These are phyloP conservation scores for Corvus moneduloides DNA, from an alignment of 2,113 vertebrate genomes.

Conservation along the genomic window DNA sequence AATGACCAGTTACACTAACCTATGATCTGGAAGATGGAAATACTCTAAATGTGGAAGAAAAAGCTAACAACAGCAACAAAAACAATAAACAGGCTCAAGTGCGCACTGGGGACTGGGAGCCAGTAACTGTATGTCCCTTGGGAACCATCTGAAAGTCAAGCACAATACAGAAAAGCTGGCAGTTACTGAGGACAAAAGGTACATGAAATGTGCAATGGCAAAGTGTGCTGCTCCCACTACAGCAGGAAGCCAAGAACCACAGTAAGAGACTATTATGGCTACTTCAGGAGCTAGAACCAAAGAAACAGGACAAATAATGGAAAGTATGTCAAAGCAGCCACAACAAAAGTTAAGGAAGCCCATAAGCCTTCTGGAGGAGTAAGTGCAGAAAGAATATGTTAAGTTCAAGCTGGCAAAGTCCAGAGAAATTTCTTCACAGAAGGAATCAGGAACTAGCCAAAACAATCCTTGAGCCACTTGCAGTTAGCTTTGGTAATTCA, in stretches of 20 bases:
- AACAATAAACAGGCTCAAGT: neutral
- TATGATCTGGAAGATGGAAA: neutral
- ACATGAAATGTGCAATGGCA: neutral
- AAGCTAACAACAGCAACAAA: neutral
- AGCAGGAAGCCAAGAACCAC: neutral
- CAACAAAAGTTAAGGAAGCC: neutral
- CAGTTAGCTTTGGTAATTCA: neutral
- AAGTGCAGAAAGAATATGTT: neutral
- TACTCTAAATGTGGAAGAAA: neutral
- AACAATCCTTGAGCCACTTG: neutral
- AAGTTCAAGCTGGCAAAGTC: neutral
- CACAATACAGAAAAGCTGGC: neutral
- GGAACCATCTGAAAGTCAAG: neutral
- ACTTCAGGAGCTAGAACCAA: neutral
- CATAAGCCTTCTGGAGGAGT: neutral
- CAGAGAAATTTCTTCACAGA: neutral
- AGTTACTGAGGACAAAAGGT: neutral
- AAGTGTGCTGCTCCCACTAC: neutral
- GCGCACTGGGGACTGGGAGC: neutral
- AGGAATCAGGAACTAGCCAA: neutral
- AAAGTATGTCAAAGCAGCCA: neutral
- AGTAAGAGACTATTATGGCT: neutral
- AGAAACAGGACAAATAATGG: neutral
- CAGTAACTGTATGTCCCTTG: neutral
- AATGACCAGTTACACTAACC: neutral